Percentiles rank a stretch among this genome's conserved stretches.
phyloP scores from a whole-genome alignment of 2,113 vertebrate species.

The Baryphthengus martii region DNA sequence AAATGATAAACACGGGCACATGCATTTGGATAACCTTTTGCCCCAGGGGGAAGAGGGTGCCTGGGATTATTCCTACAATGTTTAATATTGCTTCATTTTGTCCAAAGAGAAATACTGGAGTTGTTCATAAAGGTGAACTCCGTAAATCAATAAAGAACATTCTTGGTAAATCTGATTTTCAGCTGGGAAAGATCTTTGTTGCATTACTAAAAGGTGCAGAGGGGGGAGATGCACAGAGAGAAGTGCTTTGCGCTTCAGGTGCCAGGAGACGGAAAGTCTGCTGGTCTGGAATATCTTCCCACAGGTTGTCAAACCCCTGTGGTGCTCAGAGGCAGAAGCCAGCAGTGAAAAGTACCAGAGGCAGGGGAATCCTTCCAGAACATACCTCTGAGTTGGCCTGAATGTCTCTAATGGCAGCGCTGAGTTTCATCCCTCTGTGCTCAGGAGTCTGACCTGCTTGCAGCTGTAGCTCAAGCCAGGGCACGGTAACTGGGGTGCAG shows the following conservation, averaged over 20 bases:
- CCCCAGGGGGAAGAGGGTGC: not conserved
- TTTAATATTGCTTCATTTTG: slow-evolving; percentile 55
- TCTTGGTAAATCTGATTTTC: not conserved
- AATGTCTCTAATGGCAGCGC: not conserved
- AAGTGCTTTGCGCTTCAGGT: not conserved
- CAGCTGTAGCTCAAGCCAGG: not conserved
- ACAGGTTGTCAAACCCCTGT: not conserved
- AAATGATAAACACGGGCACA: slow-evolving; percentile 58
- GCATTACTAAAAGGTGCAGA: not conserved
- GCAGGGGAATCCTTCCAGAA: not conserved
- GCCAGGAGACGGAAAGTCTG: not conserved
- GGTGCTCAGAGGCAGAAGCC: not conserved
- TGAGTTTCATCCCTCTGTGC: not conserved
- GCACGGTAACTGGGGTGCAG: too few species aligned
- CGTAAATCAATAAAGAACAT: slow-evolving; percentile 40
- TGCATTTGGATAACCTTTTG: slow-evolving; percentile 27
- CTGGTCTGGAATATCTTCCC: not conserved
- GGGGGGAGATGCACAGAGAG: not conserved
- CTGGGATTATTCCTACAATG: slow-evolving; percentile 50
- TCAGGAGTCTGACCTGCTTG: not conserved
- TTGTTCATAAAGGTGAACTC: slow-evolving; percentile 64
- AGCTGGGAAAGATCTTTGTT: not conserved
- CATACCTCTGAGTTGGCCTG: not conserved
- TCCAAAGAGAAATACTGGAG: slow-evolving; percentile 54
- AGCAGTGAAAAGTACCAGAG: not conserved